A percentile compares a stretch with the other conserved stretches of the same genome.
Evolutionary conservation across 1,140 invertebrate species (phyloP).

Genomic region (Augochlora pura): DNA sequence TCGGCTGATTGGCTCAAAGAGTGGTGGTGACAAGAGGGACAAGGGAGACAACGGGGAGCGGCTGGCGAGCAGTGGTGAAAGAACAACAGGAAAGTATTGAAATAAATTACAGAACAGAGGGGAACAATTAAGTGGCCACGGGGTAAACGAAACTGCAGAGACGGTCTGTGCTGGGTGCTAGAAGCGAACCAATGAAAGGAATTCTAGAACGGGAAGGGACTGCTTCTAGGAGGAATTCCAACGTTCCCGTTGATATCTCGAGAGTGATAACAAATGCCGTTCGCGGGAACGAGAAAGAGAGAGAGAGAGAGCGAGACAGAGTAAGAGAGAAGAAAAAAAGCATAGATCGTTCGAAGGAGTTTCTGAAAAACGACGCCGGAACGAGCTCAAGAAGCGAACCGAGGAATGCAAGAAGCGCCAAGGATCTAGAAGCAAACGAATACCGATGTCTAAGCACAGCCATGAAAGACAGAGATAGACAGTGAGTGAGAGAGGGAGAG

Average conservation of each 20-base stretch:
- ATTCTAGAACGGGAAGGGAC: too few relatives aligned
- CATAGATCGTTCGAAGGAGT: not conserved
- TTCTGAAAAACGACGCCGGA: not conserved
- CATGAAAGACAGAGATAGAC: not conserved
- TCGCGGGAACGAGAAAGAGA: too few relatives aligned
- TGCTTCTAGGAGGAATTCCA: too few relatives aligned
- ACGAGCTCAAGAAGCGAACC: not conserved
- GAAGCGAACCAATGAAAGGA: not conserved
- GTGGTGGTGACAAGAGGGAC: not conserved
- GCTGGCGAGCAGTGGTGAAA: not conserved
- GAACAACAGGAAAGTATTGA: constrained; percentile 8
- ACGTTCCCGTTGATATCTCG: not conserved
- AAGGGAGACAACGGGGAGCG: not conserved
- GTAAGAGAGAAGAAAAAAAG: constrained; percentile 20
- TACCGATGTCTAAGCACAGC: constrained; percentile 21
- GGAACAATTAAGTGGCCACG: constrained; percentile 11
- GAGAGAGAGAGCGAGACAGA: not conserved
- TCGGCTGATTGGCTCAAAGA: not conserved
- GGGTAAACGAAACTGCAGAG: not conserved
- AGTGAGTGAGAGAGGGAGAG: not conserved
- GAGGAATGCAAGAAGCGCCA: not conserved
- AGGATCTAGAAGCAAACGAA: constrained; percentile 15
- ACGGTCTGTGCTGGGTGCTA: not conserved
- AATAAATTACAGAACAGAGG: constrained; percentile 25
- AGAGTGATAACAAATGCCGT: not conserved